Base-by-base conservation (phyloP, 2,888 invertebrate genomes). In the Cosmia trapezina region DNA sequence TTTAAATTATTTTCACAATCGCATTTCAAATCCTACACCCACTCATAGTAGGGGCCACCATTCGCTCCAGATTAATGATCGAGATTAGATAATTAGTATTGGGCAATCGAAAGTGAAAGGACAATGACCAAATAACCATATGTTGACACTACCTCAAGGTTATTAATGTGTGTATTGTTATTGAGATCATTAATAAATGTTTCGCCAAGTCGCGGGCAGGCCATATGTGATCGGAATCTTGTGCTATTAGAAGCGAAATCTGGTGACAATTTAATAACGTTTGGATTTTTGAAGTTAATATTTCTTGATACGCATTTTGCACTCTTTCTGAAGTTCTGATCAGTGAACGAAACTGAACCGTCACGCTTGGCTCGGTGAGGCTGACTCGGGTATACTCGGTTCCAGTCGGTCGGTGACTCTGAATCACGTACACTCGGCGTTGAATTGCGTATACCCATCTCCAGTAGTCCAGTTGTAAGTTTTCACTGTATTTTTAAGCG, bases 11-110 rank as follows among this genome's bases (percentile, higher is more conserved):
- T 5, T 6, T 19, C 4, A 37, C 7, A n/a, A 28, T 51, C 14
- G 7, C 3, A 72, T 19, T 33, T 8, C 4, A 61, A 49, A 47
- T 56, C 22, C 9, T 28, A 71, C 28, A 11, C 43, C 59, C 45
- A 56, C 45, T 60, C 69, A 22, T 84, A 79, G 87, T 88, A 84
- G 83, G 66, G 82, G 72, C 56, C 56, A 70, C 56, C 82, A 86
- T 85, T 87, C 84, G 85, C 86, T 91, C 86, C 82, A 91, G 92
- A 92, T 92, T 87, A 90, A 89, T 86, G 87, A 93, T 91, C 84
- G 67, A 91, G 93, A 93, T 93, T 89, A 93, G 93, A 93, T 92
- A 91, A 92, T 92, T 90, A 89, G 80, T 83, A 88, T 91, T 91
- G 87, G 84, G 83, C 88, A 91, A 91, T 81, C 83, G 71, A 92